Percentiles rank a stretch among this genome's conserved stretches.
These are phyloP conservation scores for Camponotus pennsylvanicus DNA, from an alignment of 1,140 invertebrate species.

Conservation along the genomic window DNA sequence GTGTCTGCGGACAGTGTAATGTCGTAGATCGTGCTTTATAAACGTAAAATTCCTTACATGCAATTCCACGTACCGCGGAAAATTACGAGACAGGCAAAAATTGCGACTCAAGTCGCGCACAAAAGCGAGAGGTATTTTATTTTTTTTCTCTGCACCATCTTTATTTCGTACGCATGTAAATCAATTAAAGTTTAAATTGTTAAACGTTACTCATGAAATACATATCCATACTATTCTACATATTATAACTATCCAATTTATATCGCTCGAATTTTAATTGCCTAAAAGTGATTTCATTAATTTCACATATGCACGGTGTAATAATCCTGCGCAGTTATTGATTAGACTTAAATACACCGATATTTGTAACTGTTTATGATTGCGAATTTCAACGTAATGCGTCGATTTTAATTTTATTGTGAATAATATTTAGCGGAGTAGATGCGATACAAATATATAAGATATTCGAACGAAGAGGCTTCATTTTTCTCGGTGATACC, in stretches of 20 bases:
- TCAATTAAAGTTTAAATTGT: background rate
- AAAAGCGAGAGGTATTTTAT: constrained; percentile 23
- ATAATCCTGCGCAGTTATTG: constrained; percentile 35
- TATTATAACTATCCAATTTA: background rate
- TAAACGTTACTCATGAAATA: background rate
- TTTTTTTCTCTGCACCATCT: background rate
- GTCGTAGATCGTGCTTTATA: constrained; percentile 8
- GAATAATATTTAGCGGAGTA: background rate
- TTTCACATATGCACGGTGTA: background rate
- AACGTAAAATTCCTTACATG: constrained; percentile 36
- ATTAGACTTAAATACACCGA: background rate
- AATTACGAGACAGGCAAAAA: constrained; percentile 49
- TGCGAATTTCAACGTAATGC: constrained; percentile 11
- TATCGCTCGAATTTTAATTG: background rate
- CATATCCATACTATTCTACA: background rate
- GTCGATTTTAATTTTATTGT: constrained; percentile 9
- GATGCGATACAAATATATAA: background rate
- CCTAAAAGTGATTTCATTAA: constrained; percentile 6
- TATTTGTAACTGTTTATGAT: background rate
- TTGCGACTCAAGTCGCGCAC: constrained; percentile 37
- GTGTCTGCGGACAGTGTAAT: constrained; percentile 52
- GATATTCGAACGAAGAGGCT: background rate
- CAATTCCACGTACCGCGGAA: constrained; percentile 23
- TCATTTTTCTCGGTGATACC: background rate
- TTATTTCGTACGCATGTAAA: background rate